A percentile compares a stretch with the other conserved stretches of the same genome.
Conservation (phyloP, 2,113 vertebrate species). For the Thinocorus orbignyianus region DNA sequence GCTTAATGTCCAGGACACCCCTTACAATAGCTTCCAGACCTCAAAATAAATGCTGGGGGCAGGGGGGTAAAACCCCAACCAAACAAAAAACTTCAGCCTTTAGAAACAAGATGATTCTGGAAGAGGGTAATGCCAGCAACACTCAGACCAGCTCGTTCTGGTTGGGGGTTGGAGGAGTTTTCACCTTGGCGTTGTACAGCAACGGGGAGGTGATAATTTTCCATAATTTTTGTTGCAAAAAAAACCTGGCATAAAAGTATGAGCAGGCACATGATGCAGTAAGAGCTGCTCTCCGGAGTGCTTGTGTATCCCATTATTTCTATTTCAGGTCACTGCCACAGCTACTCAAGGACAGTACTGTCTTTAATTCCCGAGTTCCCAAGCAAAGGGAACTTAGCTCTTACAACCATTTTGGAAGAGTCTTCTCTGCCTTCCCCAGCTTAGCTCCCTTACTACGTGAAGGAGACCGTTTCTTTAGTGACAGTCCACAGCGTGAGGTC, state of each 20-base stretch:
- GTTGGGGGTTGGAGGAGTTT: background rate
- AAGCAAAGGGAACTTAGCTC: background rate
- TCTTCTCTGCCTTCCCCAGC: background rate
- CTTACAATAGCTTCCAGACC: background rate
- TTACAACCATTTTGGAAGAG: background rate
- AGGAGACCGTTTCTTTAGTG: background rate
- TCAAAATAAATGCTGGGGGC: background rate
- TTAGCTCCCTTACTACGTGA: background rate
- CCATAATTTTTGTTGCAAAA: background rate
- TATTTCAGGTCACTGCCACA: slow-evolving; percentile 54
- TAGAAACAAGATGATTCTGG: background rate
- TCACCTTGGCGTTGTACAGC: background rate
- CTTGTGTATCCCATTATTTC: slow-evolving; percentile 35
- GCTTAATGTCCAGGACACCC: background rate
- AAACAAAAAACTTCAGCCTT: background rate
- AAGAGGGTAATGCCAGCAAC: background rate
- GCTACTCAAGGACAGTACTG: slow-evolving; percentile 25
- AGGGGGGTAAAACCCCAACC: background rate
- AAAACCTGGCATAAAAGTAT: background rate
- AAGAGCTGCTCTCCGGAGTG: background rate
- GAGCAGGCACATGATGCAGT: slow-evolving; percentile 45
- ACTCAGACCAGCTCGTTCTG: background rate
- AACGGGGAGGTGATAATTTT: background rate
- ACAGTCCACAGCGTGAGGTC: background rate
- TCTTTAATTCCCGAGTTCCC: background rate